Evolutionary conservation across 2,888 invertebrate species (phyloP), one percentile per base, ranked within the genome.

Genomic region (Plusia festucae): DNA sequence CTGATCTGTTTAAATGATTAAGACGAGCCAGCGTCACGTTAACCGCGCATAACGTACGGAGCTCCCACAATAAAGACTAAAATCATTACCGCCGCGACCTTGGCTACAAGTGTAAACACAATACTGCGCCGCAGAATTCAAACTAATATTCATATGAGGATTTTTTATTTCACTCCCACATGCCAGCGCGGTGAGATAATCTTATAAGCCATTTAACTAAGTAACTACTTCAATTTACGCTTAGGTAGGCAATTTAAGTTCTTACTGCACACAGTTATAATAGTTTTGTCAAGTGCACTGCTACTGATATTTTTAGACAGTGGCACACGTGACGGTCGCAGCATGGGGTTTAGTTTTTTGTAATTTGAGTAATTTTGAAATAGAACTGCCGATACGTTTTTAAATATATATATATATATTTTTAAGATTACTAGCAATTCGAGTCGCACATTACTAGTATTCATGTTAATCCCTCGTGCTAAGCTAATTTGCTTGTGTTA

Each of bases 131-230:
- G 60, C 61, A 69, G 66, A 70, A 82, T 74, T 71, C 63, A 69
- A 73, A 78, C 72, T 52, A 69, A 68, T 79, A 81, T 73, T 76
- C 69, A 70, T 68, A 60, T 60, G 53, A 58, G 34, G 60, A 60
- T 73, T 73, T 68, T 74, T 68, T 67, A 60, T 65, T 69, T 67
- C 30, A 61, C 65, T 52, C 59, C 56, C 60, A 75, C 69, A 70
- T 73, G 65, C 68, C 65, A 60, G 22, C 16, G 34, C 55, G 70
- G 53, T 84, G 82, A 78, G 81, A 79, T 84, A 84, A 84, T 84
- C 68, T 55, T 22, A 59, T 58, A 53, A 27, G 24, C 24, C 16
- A 49, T 49, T 51, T 60, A 53, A 67, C 67, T 60, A 57, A 53
- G n/a, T 71, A n/a, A 60, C 55, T 53, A 61, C n/a, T 46, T 59